A percentile compares a stretch with the other conserved stretches of the same genome.
Conservation (phyloP, 2,888 invertebrate genomes). For the Helleia helle region DNA sequence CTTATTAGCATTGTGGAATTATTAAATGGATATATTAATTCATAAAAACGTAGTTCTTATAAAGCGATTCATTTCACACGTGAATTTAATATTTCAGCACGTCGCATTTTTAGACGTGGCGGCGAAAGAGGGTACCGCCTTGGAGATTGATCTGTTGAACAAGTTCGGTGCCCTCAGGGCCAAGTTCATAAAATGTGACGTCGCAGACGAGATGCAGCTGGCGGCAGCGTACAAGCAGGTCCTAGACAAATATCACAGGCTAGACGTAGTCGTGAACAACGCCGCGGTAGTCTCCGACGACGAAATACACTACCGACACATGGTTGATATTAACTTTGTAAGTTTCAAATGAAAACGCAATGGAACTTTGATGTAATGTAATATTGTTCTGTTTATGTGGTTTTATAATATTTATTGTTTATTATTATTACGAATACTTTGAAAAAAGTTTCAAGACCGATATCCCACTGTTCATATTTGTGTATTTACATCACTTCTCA, state of each 20-base stretch:
- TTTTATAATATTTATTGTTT: too few relatives aligned
- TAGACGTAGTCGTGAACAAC: conserved; percentile 54
- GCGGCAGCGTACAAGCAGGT: conserved; percentile 44
- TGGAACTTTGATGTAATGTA: too few relatives aligned
- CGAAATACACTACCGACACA: conserved; percentile 34
- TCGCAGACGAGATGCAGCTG: conserved; percentile 45
- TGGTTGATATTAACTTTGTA: conserved; percentile 57
- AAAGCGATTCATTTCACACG: too few relatives aligned
- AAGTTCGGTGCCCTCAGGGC: conserved; percentile 56
- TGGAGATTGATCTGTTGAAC: conserved; percentile 43
- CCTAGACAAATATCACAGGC: conserved; percentile 47
- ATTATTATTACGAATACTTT: too few relatives aligned
- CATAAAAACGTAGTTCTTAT: too few relatives aligned
- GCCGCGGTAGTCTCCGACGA: conserved; percentile 42
- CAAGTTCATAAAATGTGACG: conserved; percentile 62
- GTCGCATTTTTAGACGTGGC: conserved; percentile 55
- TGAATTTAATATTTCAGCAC: conserved; percentile 41
- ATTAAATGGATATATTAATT: too few relatives aligned
- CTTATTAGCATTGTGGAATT: too few relatives aligned
- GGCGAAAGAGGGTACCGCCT: conserved; percentile 40
- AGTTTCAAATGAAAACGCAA: too few relatives aligned
- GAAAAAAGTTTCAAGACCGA: too few relatives aligned
- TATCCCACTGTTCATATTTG: too few relatives aligned
- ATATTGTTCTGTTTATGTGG: too few relatives aligned
- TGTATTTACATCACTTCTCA: too few relatives aligned